Evolutionary conservation across 2,113 vertebrate species (phyloP).

Genomic region (Grammomys surdaster): DNA sequence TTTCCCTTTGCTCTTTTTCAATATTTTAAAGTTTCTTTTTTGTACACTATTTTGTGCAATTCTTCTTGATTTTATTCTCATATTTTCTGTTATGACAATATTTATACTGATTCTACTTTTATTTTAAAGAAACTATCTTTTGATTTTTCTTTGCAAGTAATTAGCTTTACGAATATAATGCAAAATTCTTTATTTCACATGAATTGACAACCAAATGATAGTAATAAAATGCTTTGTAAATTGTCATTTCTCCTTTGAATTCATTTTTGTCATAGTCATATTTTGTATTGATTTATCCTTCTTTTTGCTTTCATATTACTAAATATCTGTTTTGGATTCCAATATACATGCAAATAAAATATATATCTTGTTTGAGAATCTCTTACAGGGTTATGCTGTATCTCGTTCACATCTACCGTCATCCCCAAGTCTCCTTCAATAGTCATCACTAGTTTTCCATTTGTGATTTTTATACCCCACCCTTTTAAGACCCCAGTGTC

Average conservation of each 20-base stretch:
- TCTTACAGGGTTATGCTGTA: neutral
- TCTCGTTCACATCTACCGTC: too few species aligned
- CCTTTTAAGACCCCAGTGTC: neutral
- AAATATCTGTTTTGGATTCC: neutral
- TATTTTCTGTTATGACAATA: neutral
- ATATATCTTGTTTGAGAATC: neutral
- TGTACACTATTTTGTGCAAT: neutral
- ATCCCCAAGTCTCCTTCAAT: neutral
- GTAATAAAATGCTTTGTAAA: neutral
- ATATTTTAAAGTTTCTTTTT: neutral
- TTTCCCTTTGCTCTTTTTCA: neutral
- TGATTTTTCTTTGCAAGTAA: neutral
- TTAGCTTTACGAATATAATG: neutral
- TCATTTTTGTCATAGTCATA: neutral
- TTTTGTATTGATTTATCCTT: neutral
- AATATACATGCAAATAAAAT: neutral
- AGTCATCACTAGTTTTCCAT: neutral
- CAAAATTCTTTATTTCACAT: neutral
- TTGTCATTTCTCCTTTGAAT: neutral
- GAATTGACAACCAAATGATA: neutral
- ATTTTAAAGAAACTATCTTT: neutral
- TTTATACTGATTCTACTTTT: neutral
- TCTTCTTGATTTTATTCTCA: neutral
- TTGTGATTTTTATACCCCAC: neutral
- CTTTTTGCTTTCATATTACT: neutral